Base-by-base conservation (phyloP, 2,888 invertebrate genomes). In the Perizoma flavofasciatum region DNA sequence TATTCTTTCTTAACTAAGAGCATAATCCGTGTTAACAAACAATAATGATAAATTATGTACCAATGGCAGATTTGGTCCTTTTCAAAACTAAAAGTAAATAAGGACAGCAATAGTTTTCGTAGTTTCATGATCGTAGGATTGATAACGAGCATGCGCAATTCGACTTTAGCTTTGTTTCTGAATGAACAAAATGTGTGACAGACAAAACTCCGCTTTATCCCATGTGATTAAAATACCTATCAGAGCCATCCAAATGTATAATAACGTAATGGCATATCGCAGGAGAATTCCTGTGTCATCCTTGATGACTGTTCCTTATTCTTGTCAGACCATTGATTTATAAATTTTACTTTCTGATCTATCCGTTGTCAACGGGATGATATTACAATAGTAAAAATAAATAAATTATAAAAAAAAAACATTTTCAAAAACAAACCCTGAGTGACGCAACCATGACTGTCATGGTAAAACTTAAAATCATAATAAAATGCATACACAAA, bases 101-200 rank as follows among this genome's bases (percentile, higher is more conserved):
- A 84, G 87, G 90, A 90, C 76, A 72, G 82, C 86, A 79, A 82
- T 87, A 89, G 85, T 85, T 88, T 79, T 84, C 82, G 76, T 85
- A 83, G 83, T 88, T 86, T 78, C 77, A 77, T 76, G 75, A 79
- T 77, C 72, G 69, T 70, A 78, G 81, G 79, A 86, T 79, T 81
- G 81, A 83, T 82, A 82, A 80, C 81, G 79, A 85, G 82, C 90
- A 89, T 90, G 90, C 90, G 90, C 90, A 87, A 78, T 81, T 74
- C 75, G 63, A 70, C 66, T 75, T 70, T 64, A 70, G 65, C 65
- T 67, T 68, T 70, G 72, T 79, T 74, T 74, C 72, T 77, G 80
- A 84, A 84, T 76, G 74, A 84, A 78, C 78, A 67, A 70, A 78
- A 79, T 71, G 59, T 53, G 56, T 43, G 69, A 63, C 74, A 66